Evolutionary conservation across 2,113 vertebrate species (phyloP).

Genomic region (Gymnobelideus leadbeateri): DNA sequence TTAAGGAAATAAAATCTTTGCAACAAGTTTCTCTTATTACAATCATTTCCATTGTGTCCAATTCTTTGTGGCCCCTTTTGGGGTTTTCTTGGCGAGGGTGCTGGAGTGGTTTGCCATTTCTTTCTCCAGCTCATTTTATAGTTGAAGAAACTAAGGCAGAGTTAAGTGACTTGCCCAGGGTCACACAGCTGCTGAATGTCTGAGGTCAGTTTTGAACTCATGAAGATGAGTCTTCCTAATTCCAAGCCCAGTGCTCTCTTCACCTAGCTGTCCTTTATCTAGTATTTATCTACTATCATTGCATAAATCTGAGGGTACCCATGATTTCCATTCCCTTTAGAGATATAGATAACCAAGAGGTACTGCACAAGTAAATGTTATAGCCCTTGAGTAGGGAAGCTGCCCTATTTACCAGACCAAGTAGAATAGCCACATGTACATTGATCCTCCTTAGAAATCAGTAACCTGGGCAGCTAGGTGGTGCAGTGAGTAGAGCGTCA

Average conservation of each 20-base stretch:
- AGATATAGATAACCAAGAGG: background rate
- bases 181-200: background rate
- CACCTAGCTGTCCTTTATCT: background rate
- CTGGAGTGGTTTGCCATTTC: no score
- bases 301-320: background rate
- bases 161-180: background rate
- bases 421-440: background rate
- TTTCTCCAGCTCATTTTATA: no score
- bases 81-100: no score
- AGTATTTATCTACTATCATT: background rate
- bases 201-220: background rate
- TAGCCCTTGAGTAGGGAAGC: background rate
- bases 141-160: background rate
- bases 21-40: background rate
- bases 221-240: background rate
- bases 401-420: background rate
- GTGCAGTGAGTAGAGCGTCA: no score
- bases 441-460: background rate
- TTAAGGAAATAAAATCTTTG: background rate
- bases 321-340: background rate
- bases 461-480: no score
- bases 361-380: no score
- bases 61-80: no score
- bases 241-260: background rate
- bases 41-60: no score